Conservation (phyloP, 2,888 invertebrate genomes). For the Timema cristinae region DNA sequence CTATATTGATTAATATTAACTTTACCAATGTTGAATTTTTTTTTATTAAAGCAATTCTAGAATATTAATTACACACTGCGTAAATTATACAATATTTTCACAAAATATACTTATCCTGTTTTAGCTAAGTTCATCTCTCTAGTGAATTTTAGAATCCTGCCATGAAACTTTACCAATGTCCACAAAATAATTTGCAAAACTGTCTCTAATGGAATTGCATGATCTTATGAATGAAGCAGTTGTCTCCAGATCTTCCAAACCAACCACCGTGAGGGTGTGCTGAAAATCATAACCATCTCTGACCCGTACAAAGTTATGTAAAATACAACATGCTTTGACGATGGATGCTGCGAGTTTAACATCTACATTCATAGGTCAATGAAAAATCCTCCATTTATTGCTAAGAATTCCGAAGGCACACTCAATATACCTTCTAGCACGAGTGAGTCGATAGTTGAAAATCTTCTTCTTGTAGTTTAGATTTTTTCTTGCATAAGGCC, state of each 20-base stretch:
- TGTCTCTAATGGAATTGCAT: background rate
- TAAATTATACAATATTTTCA: no score
- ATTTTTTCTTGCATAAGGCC: conserved; percentile 1
- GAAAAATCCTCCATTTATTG: conserved; percentile 15
- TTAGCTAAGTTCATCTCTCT: no score
- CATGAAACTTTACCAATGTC: no score
- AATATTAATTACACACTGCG: no score
- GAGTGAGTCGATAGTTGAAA: background rate
- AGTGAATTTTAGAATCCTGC: no score
- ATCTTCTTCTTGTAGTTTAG: conserved; percentile 6
- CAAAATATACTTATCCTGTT: no score
- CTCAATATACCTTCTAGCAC: background rate
- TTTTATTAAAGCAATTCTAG: no score
- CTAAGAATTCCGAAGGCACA: conserved; percentile 13
- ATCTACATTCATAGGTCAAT: conserved; percentile 1
- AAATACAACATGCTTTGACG: conserved; percentile 14
- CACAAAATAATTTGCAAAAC: conserved; percentile 15
- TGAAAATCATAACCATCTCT: conserved; percentile 14
- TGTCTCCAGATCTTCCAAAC: no score
- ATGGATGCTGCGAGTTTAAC: conserved; percentile 7
- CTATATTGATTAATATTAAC: no score
- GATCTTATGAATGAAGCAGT: no score
- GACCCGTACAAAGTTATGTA: conserved; percentile 4
- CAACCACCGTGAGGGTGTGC: background rate
- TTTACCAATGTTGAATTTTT: no score